A percentile compares a stretch with the other conserved stretches of the same genome.
Conservation (phyloP, 2,113 vertebrate genomes). For the Scartelaos histophorus region DNA sequence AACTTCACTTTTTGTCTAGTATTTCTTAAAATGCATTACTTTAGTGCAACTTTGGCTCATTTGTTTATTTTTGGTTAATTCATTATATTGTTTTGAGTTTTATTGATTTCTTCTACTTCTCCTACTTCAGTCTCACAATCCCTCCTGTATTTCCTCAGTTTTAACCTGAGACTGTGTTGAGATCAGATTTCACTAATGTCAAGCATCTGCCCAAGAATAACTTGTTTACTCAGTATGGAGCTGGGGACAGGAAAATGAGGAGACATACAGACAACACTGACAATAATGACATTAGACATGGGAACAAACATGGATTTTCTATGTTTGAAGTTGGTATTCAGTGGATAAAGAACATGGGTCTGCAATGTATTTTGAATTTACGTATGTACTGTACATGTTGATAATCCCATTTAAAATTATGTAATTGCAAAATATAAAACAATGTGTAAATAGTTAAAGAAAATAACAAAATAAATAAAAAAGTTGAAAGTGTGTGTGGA, state of each 20-base stretch:
- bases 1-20: too few relatives aligned
- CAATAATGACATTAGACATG: neutral
- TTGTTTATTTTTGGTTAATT: neutral
- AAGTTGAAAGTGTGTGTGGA: too few relatives aligned
- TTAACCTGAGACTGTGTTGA: neutral
- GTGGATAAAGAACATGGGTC: neutral
- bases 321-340: neutral
- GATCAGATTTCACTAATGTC: conserved; percentile 24
- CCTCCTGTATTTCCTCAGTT: neutral
- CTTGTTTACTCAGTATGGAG: neutral
- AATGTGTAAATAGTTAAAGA: too few relatives aligned
- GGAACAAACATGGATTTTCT: neutral
- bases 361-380: too few relatives aligned
- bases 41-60: neutral
- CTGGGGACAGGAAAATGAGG: neutral
- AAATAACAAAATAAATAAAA: too few relatives aligned
- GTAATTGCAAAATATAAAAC: too few relatives aligned
- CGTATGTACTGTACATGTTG: too few relatives aligned
- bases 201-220: neutral
- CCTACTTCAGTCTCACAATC: neutral
- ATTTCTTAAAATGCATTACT: too few relatives aligned
- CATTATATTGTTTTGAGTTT: neutral
- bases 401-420: too few relatives aligned
- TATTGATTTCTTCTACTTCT: too few relatives aligned
- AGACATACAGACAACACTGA: neutral